Evolutionary conservation across 2,888 invertebrate species (phyloP), one percentile per base, ranked within the genome.

Genomic region (Xestia xanthographa): DNA sequence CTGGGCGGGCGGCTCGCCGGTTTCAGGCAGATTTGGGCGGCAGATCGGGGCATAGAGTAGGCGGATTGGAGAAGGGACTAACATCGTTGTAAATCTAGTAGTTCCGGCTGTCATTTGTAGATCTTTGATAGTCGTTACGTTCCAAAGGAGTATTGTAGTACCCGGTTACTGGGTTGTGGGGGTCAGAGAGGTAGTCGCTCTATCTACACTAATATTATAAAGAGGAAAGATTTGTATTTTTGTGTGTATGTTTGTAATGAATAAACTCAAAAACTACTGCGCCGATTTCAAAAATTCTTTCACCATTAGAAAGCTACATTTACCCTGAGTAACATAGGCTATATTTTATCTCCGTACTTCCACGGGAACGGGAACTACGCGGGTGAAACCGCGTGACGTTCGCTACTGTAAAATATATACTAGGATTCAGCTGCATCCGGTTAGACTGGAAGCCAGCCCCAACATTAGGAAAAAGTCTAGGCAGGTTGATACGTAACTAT

Each of bases 11-110:
- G 90, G 90, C 82, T 75, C 81, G 87, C 92, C 90, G 91, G 95
- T 92, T 93, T 81, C 75, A 86, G 89, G 91, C 92, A 91, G 95
- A 92, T 94, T 93, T 92, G 90, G 94, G 93, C 93, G 94, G 95
- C 91, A 91, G 80, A 75, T 66, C 76, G n/a, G 2, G 73, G 0
- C 94, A 93, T 80, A 93, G 94, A 94, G 1, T 87, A 89, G 2
- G 26, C 4, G 17, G 22, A 20, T 22, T 66, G 72, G 43, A 53
- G 12, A 63, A 17, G 41, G n/a, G 63, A 41, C 63, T 11, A 58
- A 58, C 20, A 9, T 1, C 9, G 17, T 26, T 29, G 20, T 11
- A 34, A 34, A 20, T 20, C 20, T 58, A 58, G 8, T 29, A 58
- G 53, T 53, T n/a, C 22, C n/a, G 29, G 17, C 29, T 58, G 58